Evolutionary conservation across 2,797 vertebrate genomes (phyloP).

Genomic region (Poeciliopsis presidionis): DNA sequence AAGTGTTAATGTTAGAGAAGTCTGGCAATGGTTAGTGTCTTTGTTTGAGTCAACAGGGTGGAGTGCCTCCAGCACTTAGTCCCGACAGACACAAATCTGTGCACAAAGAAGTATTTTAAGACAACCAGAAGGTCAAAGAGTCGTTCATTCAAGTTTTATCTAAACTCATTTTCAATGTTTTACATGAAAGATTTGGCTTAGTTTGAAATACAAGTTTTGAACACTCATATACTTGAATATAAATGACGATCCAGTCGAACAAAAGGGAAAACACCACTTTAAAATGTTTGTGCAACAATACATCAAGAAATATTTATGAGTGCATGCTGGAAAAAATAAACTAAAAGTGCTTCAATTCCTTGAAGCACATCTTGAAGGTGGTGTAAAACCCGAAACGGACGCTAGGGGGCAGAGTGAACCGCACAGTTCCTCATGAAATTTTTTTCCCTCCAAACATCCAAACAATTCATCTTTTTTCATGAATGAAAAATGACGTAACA

Average conservation of each 20-base stretch:
- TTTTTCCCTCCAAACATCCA: background rate
- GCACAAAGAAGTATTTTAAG: slow-evolving; percentile 20
- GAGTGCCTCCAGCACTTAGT: slow-evolving; percentile 56
- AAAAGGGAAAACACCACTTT: background rate
- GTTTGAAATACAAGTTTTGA: background rate
- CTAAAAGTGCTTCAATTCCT: background rate
- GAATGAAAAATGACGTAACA: background rate
- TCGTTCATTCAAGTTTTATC: slow-evolving; percentile 4
- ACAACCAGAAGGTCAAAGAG: slow-evolving; percentile 15
- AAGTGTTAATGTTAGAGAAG: slow-evolving; percentile 41
- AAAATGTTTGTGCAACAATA: background rate
- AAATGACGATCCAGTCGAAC: background rate
- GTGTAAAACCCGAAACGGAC: slow-evolving; percentile 30
- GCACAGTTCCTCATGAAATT: background rate
- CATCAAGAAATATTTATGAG: background rate
- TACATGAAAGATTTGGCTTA: background rate
- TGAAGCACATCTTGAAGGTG: no score
- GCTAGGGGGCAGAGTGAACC: slow-evolving; percentile 74
- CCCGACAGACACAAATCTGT: slow-evolving; percentile 9
- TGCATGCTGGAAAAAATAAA: background rate
- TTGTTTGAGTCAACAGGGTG: slow-evolving; percentile 67
- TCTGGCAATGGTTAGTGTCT: slow-evolving; percentile 72
- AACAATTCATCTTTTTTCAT: background rate
- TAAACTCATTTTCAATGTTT: background rate
- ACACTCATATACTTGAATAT: background rate